These are phyloP conservation scores for Psittacula echo DNA, from an alignment of 2,797 vertebrate genomes.

Conservation along the genomic window DNA sequence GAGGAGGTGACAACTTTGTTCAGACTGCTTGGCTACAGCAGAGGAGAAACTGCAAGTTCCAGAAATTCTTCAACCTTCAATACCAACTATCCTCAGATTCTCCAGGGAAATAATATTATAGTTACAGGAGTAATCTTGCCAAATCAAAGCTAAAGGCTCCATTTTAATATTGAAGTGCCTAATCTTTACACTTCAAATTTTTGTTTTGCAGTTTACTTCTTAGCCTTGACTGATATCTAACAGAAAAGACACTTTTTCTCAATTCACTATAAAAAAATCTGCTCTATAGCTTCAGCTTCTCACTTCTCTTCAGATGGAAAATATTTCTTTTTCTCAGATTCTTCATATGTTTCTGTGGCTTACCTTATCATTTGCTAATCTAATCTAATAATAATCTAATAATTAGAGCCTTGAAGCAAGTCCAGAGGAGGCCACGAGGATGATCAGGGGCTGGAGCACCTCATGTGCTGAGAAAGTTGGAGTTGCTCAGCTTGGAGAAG, in stretches of 20 bases:
- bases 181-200: neutral
- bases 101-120: neutral
- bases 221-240: neutral
- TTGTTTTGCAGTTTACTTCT: neutral
- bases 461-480: neutral
- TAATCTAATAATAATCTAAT: neutral
- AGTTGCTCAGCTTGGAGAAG: neutral
- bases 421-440: neutral
- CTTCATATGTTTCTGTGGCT: neutral
- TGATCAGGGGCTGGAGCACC: neutral
- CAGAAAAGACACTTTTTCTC: neutral
- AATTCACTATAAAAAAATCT: neutral
- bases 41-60: neutral
- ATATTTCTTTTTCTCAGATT: neutral
- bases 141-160: neutral
- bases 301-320: neutral
- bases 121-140: neutral
- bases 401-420: neutral
- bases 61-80: neutral
- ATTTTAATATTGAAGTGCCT: neutral
- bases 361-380: neutral
- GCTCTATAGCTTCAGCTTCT: neutral
- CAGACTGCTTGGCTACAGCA: neutral
- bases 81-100: neutral
- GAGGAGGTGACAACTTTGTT: neutral